Base-by-base conservation (phyloP, 2,113 vertebrate species). In the Aegithalos caudatus region DNA sequence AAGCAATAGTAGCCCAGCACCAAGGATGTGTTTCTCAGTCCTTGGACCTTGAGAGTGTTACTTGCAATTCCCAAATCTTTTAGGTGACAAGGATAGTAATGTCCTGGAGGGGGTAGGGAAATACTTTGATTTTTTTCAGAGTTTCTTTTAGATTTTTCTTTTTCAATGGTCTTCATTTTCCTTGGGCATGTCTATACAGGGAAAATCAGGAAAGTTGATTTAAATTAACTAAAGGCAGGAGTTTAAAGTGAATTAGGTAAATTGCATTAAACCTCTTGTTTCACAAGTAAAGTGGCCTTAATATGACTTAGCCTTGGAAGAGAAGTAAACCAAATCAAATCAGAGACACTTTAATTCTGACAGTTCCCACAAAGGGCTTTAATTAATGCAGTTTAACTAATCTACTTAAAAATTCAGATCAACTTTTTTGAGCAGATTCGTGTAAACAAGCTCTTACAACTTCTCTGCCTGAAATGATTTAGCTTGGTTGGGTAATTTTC, bases 261-360 rank as follows among this genome's bases (percentile, higher is more conserved):
- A 97, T 86, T 94, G 65, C 69, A 94, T 94, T 94, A 95, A 91
- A 91, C 40, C 31, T 90, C 57, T 56, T 0, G 0, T 88, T 96
- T 88, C 64, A 81, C 92, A 92, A 84, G 91, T 94, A 78, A 96
- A 86, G 77, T 81, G 69, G 80, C 57, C 53, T 86, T 91, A 95
- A 92, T 94, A 81, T 89, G 81, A 86, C 88, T 95, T 96, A 94
- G 83, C 69, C 65, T 83, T 94, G 80, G 77, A 97, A 95, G 13
- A 92, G 69, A 84, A 84, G 95, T 93, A 93, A 97, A 83, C 42
- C 88, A 93, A 95, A 96, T 96, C 71, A 97, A 95, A 90, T 95
- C 86, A 95, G 90, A 95, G 50, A 62, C 64, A 70, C 80, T 95
- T 80, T 83, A 86, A 86, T 93, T 93, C 58, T 88, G 91, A 88